These are phyloP conservation scores for Oryctolagus cuniculus DNA, from an alignment of 2,113 vertebrate species.

Conservation along the genomic window DNA sequence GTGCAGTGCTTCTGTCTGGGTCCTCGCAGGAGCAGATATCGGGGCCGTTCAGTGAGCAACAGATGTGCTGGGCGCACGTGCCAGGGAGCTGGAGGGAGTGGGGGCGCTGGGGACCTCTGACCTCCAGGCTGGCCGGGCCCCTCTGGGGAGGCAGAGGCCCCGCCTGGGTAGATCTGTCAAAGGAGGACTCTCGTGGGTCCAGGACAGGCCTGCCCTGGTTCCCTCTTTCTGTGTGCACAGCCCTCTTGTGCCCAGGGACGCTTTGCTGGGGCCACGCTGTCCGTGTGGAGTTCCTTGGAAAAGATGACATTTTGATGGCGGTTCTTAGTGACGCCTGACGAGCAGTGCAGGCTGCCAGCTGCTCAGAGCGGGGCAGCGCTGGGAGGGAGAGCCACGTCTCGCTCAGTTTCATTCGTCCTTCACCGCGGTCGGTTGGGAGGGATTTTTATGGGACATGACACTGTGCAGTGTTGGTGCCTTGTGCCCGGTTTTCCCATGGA, in stretches of 20 bases:
- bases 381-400: neutral
- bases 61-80: neutral
- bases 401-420: too few species aligned
- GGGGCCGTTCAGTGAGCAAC: neutral
- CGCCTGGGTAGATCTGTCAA: too few species aligned
- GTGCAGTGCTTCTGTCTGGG: neutral
- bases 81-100: neutral
- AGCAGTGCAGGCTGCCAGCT: neutral
- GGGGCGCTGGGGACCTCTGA: too few species aligned
- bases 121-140: too few species aligned
- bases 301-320: neutral
- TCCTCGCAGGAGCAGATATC: neutral
- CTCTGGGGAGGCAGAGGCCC: neutral
- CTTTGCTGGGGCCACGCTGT: neutral
- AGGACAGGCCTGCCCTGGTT: too few species aligned
- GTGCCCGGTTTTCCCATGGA: neutral
- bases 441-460: neutral
- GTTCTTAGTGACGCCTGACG: neutral
- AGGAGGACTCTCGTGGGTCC: too few species aligned
- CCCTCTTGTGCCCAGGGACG: fast-evolving
- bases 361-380: too few species aligned
- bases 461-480: neutral
- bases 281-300: neutral
- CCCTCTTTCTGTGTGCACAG: neutral
- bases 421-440: neutral